Evolutionary conservation across 2,113 vertebrate species (phyloP), one percentile per base, ranked within the genome.

Genomic region (Platichthys stellatus): DNA sequence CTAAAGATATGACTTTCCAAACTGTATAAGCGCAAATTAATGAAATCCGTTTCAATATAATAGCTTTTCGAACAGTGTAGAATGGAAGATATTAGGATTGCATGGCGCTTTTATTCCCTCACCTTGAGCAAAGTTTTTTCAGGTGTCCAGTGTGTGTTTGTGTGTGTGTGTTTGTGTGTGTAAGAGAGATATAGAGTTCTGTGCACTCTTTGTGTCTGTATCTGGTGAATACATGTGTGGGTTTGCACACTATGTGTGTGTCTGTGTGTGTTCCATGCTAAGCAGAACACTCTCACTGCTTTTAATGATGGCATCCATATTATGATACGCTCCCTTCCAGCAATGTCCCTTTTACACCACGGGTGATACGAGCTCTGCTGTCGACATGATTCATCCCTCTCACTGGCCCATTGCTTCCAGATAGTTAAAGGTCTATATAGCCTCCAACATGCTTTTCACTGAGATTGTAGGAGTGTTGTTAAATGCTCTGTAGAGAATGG

Each of bases 331-430:
- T 82, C 62, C 62, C 69, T 69, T 69, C 51, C 68, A 40, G 74
- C 5, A 15, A 63, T 66, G 66, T 75, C 45, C 79, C 69, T 76
- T 83, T 82, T 81, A 82, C 78, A 77, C 72, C 67, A 35, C 4
- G 31, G 20, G 75, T 78, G 83, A 83, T 71, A 65, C 59, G 65
- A 87, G 83, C 72, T 72, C 65, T 66, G 73, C 82, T 78, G 82
- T 83, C n/a, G 49, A 56, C 23, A 20, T 74, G 85, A 89, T 76
- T 88, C 85, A 84, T 82, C 78, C 72, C 74, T 78, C 78, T 80
- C 49, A n/a, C 76, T 70, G 82, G 86, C 69, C 72, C 87, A 76
- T 87, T 86, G 80, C 80, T 74, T 76, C 67, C 72, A 75, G 58
- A 82, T 77, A 85, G 81, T 88, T 88, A 78, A 35, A 64, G 78